Conservation (phyloP, 2,888 invertebrate genomes). For the Epiblema foenella region DNA sequence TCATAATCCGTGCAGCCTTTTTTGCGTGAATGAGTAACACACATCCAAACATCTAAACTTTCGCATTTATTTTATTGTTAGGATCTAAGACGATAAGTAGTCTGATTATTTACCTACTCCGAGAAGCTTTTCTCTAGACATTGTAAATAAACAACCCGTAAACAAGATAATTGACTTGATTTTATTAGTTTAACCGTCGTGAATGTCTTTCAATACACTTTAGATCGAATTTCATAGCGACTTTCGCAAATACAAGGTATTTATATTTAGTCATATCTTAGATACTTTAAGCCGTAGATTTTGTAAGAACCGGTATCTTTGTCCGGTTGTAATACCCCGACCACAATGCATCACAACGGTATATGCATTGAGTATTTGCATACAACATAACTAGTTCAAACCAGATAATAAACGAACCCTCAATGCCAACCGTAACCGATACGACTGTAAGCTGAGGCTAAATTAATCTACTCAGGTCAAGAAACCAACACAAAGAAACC, state of each 20-base stretch:
- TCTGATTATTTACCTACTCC: not conserved
- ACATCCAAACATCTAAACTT: no score
- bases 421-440: constrained; percentile 37
- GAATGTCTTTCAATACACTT: constrained; percentile 16
- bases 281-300: not conserved
- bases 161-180: constrained; percentile 36
- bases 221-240: constrained; percentile 10
- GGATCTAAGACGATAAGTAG: not conserved
- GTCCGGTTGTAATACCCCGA: constrained; percentile 10
- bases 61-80: no score
- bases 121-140: constrained; percentile 13
- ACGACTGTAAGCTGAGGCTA: constrained; percentile 29
- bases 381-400: constrained; percentile 33
- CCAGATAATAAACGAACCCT: constrained; percentile 33
- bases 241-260: constrained; percentile 3
- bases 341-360: constrained; percentile 29
- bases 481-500: constrained; percentile 30
- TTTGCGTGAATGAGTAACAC: no score
- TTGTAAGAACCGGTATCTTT: constrained; percentile 17
- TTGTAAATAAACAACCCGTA: constrained; percentile 27
- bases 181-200: constrained; percentile 13
- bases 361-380: constrained; percentile 13
- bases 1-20: no score
- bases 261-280: not conserved
- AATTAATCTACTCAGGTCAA: constrained; percentile 36